These are phyloP conservation scores for Lethrus apterus DNA, from an alignment of 1,140 invertebrate genomes.

Conservation along the genomic window DNA sequence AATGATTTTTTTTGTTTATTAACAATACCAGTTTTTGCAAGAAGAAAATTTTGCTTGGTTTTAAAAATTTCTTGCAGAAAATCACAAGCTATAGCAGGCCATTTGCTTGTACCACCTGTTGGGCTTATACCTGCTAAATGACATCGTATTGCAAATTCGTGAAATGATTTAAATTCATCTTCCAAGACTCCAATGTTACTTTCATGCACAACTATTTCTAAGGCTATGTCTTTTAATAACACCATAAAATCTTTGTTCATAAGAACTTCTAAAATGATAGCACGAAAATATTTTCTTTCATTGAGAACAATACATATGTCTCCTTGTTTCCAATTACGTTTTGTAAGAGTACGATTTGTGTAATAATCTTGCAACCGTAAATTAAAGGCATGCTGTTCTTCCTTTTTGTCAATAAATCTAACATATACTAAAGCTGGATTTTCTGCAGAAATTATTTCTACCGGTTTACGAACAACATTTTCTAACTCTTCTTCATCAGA, in stretches of 20 bases:
- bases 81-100: conserved; percentile 26
- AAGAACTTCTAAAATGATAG: conserved; percentile 14
- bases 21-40: conserved; percentile 17
- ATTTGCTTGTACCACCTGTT: conserved; percentile 21
- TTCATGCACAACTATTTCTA: conserved; percentile 7
- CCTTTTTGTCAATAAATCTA: neutral
- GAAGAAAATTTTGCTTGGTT: conserved; percentile 15
- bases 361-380: conserved; percentile 6
- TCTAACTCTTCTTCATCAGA: neutral
- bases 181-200: conserved; percentile 17
- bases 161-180: conserved; percentile 11
- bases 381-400: conserved; percentile 10
- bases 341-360: neutral
- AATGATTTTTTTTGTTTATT: conserved; percentile 20
- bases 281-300: conserved; percentile 17
- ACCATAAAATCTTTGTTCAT: conserved; percentile 6
- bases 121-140: conserved; percentile 25
- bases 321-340: conserved; percentile 8
- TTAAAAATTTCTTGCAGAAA: conserved; percentile 18
- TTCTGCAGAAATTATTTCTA: conserved; percentile 4
- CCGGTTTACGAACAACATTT: neutral
- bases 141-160: conserved; percentile 21
- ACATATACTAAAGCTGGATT: conserved; percentile 17
- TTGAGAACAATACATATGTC: conserved; percentile 11
- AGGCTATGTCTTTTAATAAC: conserved; percentile 19